phyloP scores from a whole-genome alignment of 2,797 vertebrate species.

The Halcyon chelicuti region DNA sequence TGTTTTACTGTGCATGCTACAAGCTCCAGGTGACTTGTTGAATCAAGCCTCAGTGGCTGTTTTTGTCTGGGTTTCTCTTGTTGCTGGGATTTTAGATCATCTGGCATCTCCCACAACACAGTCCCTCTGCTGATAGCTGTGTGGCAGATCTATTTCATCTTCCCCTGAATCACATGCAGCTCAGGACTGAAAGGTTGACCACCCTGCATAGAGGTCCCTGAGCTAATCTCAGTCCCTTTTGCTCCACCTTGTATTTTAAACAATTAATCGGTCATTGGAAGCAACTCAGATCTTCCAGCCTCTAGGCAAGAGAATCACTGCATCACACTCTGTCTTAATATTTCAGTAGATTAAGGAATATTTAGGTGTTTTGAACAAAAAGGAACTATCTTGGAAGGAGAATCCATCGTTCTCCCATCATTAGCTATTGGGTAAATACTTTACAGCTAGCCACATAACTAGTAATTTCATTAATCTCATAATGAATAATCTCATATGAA shows the following conservation, averaged over 20 bases:
- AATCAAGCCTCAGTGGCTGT: neutral
- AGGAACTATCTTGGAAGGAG: neutral
- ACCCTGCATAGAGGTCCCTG: neutral
- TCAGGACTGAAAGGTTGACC: neutral
- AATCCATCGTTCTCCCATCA: neutral
- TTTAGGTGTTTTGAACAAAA: neutral
- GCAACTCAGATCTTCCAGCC: neutral
- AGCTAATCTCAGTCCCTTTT: neutral
- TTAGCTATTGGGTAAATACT: neutral
- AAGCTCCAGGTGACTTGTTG: neutral
- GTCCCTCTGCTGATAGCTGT: neutral
- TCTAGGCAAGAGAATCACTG: neutral
- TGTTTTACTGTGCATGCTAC: neutral
- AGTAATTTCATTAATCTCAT: neutral
- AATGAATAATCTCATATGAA: neutral
- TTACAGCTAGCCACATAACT: neutral
- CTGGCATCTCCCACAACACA: neutral
- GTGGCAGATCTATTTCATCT: neutral
- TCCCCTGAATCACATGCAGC: neutral
- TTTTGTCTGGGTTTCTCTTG: neutral
- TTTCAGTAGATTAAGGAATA: neutral
- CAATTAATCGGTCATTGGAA: neutral
- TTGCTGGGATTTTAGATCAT: neutral
- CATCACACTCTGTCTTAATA: neutral
- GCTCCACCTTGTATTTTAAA: neutral